Base-by-base conservation (phyloP, 2,888 invertebrate species). In the Tetanocera ferruginea region DNA sequence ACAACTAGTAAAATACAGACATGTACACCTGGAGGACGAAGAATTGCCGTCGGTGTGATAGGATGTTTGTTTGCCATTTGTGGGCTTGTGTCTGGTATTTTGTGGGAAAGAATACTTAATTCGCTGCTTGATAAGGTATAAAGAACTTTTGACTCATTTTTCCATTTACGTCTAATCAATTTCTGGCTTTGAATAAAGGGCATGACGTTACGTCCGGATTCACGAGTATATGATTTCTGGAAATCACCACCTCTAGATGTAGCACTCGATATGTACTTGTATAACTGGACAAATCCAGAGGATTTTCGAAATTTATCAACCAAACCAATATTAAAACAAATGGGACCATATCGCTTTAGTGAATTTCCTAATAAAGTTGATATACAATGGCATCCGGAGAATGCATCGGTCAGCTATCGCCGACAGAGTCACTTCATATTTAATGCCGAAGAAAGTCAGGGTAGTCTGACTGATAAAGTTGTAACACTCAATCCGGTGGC, bases 261-360 rank as follows among this genome's bases (percentile, higher is more conserved):
- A 1, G 90, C 88, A 81, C 87, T 94, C 71, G 93, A 94, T 82
- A 89, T 95, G 66, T 94, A 92, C 85, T 91, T 95, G 81, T 95
- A 93, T 87, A 95, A 95, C 87, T 95, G 95, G 95, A 95, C 95
- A 5, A 95, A 95, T 87, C 92, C 94, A 0, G 91, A 93, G 6
- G 91, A 92, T 60, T 91, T 93, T 60, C 90, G 91, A 0, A 91
- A 91, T 81, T 89, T 88, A 0, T 83, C 85, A 4, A 81, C 84
- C 0, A 93, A 93, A 82, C 93, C 93, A 0, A 89, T 87, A 66
- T 90, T 93, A 31, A 85, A 89, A 78, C 87, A 92, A 85, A 80
- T 91, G 1, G 94, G 94, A 5, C 94, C 94, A 0, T 93, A 93
- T 84, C 89, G 91, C 1, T 94, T 91, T 86, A 92, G 90, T 0